A percentile compares a stretch with the other conserved stretches of the same genome.
Conservation (phyloP, 2,797 vertebrate species). For the Rhynchotus rufescens region DNA sequence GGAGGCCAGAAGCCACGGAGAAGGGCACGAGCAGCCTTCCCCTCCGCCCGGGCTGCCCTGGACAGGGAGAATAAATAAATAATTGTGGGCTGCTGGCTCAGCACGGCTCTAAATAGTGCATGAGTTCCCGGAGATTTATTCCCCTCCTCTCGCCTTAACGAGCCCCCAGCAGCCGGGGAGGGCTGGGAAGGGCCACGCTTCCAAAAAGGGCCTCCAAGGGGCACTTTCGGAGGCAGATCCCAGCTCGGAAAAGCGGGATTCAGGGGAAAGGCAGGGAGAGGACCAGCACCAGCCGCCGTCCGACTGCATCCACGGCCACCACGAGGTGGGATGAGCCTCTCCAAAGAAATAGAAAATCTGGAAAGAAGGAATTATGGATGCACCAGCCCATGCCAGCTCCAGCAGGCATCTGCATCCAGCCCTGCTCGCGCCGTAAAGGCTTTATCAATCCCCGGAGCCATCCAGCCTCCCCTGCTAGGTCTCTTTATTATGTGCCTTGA, state of each 20-base stretch:
- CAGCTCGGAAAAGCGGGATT: not conserved
- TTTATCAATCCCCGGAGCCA: slow-evolving; percentile 65
- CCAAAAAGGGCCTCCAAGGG: not conserved
- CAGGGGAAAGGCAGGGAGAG: not conserved
- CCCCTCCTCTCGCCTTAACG: not conserved
- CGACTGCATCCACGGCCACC: not conserved
- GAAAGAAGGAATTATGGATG: rapidly evolving
- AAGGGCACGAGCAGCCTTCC: not conserved
- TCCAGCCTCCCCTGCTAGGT: slow-evolving; percentile 69
- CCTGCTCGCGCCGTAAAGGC: slow-evolving; percentile 43
- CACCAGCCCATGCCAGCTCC: not conserved
- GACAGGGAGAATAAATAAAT: slow-evolving; percentile 42
- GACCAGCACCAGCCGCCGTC: rapidly evolving
- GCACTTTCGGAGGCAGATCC: not conserved
- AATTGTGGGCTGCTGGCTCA: slow-evolving; percentile 14
- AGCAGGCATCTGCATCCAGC: slow-evolving; percentile 26
- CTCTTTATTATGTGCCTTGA: slow-evolving; percentile 75
- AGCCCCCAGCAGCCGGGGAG: not conserved
- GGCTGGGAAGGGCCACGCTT: not conserved
- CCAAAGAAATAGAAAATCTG: not conserved
- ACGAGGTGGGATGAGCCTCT: not conserved
- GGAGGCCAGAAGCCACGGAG: rapidly evolving
- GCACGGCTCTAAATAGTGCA: slow-evolving; percentile 31
- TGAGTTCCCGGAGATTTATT: slow-evolving; percentile 44
- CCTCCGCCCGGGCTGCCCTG: not conserved